Base-by-base conservation (phyloP, 1,140 invertebrate species). In the Centruroides sculpturatus region DNA sequence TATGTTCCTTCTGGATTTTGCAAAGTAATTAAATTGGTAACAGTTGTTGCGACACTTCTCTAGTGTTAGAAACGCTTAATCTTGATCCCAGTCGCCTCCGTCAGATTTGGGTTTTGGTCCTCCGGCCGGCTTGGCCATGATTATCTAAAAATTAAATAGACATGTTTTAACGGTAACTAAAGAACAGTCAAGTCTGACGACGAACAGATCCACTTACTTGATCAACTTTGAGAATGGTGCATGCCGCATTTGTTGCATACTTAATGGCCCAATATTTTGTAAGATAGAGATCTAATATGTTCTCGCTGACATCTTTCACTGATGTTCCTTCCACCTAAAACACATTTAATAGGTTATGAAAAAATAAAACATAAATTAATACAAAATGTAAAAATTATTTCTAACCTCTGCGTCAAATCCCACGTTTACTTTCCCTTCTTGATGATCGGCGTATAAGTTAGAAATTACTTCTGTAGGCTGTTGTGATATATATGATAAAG, bases 61-160 rank as follows among this genome's bases (percentile, higher is more conserved):
- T 41, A 6, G 8, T 5, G 8, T 41, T 41, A 41, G 41, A 41
- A 41, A 41, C 5, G 8, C 8, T 67, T 67, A 71, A 72, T 92
- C 87, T 64, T 81, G 82, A 71, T 81, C 80, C 67, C 79, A 80
- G 53, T 80, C 78, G 49, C 78, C 78, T 49, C 60, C 61, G 55
- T 69, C 68, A 58, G 78, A 71, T 71, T 81, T 83, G 1, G 86
- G 79, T 77, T 96, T 95, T 1, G 95, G 94, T 56, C 94, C 94
- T 59, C 94, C 94, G 23, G 93, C 92, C 70, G 86, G 81, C 76
- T 98, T 98, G 2, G 95, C 92, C 92, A 98, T 97, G 61, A 99
- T 98, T 62, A 99, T 98, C 76, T 97, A 87, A 5, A 70, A 69
- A 53, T 9, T 47, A 63, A 63, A 57, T 50, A 57, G 34, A 51